Evolutionary conservation across 2,888 invertebrate genomes (phyloP).

Genomic region (Taenaris catops): DNA sequence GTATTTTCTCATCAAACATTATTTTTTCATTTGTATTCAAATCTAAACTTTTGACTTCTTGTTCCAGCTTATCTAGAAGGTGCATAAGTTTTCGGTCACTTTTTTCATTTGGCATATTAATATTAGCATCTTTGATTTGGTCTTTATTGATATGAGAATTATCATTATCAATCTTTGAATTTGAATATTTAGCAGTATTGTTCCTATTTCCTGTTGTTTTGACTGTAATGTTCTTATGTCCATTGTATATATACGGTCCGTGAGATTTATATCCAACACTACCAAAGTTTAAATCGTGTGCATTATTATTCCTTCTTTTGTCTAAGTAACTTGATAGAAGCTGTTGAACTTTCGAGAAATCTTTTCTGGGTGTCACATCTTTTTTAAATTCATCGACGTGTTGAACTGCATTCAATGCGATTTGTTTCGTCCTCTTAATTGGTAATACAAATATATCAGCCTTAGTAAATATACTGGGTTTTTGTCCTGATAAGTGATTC

Average conservation of each 20-base stretch:
- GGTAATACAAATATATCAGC: constrained; percentile 25
- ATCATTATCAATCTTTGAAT: not conserved
- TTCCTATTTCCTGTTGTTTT: not conserved
- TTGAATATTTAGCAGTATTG: not conserved
- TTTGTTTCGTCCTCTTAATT: constrained; percentile 4
- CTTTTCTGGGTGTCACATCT: constrained; percentile 47
- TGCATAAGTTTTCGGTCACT: constrained; percentile 43
- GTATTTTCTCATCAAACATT: constrained; percentile 51
- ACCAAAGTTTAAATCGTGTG: not conserved
- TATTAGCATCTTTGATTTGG: no score
- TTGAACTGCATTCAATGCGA: constrained; percentile 5
- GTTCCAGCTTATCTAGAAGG: constrained; percentile 49
- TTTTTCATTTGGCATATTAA: constrained; percentile 12
- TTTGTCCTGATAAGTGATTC: constrained; percentile 20
- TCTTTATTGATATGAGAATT: not conserved
- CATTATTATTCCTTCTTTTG: constrained; percentile 22
- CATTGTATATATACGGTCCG: not conserved
- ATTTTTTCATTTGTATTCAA: constrained; percentile 44
- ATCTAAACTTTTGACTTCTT: constrained; percentile 48
- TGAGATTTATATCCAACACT: not conserved
- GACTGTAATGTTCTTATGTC: not conserved
- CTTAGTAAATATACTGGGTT: constrained; percentile 28
- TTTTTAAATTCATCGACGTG: constrained; percentile 25
- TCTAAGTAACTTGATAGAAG: constrained; percentile 40
- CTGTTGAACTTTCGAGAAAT: constrained; percentile 40